phyloP scores from a whole-genome alignment of 2,888 invertebrate genomes.

The Cheilosia urbana region DNA sequence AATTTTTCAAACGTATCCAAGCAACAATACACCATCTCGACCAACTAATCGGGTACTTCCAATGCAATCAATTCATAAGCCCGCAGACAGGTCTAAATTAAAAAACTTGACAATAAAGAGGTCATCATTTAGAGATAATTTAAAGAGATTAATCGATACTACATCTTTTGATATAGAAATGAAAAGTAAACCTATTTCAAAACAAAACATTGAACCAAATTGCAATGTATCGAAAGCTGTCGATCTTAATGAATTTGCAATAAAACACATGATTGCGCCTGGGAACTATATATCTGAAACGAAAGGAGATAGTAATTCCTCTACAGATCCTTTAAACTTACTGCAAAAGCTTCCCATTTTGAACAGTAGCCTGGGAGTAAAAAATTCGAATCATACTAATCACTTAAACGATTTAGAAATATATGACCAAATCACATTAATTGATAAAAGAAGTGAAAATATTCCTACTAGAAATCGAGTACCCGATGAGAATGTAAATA shows the following conservation, averaged over 20 bases:
- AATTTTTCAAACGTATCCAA: conserved; percentile 84
- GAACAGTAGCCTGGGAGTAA: conserved; percentile 76
- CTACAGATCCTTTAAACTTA: conserved; percentile 79
- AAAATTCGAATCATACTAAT: neutral
- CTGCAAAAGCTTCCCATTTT: conserved; percentile 82
- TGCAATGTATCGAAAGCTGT: neutral
- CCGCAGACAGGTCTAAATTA: conserved; percentile 76
- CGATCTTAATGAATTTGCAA: neutral
- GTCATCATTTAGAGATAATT: conserved; percentile 4
- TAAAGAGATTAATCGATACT: conserved; percentile 1
- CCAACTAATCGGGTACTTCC: conserved; percentile 92
- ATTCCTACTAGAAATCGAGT: neutral
- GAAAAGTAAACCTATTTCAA: neutral
- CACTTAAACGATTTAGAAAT: neutral
- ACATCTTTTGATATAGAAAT: conserved; percentile 2
- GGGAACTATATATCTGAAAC: conserved; percentile 48
- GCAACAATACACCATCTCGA: conserved; percentile 82
- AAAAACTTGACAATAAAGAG: conserved; percentile 32
- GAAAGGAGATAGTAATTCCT: conserved; percentile 78
- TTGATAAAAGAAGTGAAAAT: neutral
- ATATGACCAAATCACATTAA: neutral
- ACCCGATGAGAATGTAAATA: conserved; percentile 72
- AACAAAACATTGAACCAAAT: neutral
- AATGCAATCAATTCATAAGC: conserved; percentile 88
- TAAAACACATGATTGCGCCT: neutral